Percentiles rank a stretch among this genome's conserved stretches.
These are phyloP conservation scores for Drosophila kurseongensis DNA, from an alignment of 1,140 invertebrate species.

Conservation along the genomic window DNA sequence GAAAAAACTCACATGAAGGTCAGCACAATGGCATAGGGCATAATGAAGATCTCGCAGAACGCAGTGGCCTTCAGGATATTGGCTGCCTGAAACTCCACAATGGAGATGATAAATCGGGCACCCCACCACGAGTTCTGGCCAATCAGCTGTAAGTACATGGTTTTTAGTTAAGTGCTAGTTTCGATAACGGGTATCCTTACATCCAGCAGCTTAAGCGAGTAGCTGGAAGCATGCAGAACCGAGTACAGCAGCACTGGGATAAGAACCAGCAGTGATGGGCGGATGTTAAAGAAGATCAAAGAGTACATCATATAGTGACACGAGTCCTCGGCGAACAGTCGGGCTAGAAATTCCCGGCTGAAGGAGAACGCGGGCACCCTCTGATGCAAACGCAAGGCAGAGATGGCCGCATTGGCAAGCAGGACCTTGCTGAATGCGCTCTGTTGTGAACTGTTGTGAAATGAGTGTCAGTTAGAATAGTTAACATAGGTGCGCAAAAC, in stretches of 20 bases:
- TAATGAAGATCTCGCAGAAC: slow-evolving; percentile 95
- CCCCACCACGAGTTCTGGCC: slow-evolving; percentile 95
- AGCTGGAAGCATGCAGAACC: slow-evolving; percentile 95
- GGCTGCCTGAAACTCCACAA: slow-evolving; percentile 94
- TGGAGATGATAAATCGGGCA: slow-evolving; percentile 92
- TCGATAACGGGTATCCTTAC: slow-evolving; percentile 88
- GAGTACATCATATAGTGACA: slow-evolving; percentile 98
- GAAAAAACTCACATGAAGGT: slow-evolving; percentile 88
- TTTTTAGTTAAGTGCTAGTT: neutral
- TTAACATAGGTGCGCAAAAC: neutral
- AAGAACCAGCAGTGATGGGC: slow-evolving; percentile 95
- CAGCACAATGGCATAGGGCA: slow-evolving; percentile 94
- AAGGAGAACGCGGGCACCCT: slow-evolving; percentile 93
- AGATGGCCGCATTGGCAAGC: slow-evolving; percentile 96
- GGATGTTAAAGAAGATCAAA: slow-evolving; percentile 95
- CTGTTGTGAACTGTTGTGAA: slow-evolving; percentile 89
- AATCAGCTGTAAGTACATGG: slow-evolving; percentile 87
- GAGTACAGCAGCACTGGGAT: slow-evolving; percentile 96
- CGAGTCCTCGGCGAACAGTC: slow-evolving; percentile 95
- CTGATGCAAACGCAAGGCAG: slow-evolving; percentile 96
- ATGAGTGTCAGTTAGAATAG: slow-evolving; percentile 7
- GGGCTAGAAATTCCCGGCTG: slow-evolving; percentile 91
- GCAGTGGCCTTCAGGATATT: slow-evolving; percentile 95
- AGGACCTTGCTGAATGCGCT: slow-evolving; percentile 96
- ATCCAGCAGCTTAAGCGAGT: slow-evolving; percentile 94